Conservation (phyloP, 2,797 vertebrate genomes). For the Lepilemur septentrionalis region DNA sequence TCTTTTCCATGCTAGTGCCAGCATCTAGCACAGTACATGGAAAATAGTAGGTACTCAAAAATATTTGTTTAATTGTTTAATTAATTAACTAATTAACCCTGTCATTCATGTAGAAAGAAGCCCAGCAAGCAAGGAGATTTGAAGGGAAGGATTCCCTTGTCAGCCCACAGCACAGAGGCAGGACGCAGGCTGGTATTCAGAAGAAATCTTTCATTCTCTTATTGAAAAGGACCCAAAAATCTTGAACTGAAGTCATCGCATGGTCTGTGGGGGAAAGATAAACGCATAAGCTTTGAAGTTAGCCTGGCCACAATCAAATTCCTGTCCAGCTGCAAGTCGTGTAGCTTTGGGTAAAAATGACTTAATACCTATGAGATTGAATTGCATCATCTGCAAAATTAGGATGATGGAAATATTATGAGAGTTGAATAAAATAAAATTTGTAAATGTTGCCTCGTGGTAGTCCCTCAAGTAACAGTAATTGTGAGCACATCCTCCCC, state of each 20-base stretch:
- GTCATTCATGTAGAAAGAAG: neutral
- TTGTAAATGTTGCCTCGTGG: neutral
- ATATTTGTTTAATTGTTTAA: conserved; percentile 26
- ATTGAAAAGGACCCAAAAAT: neutral
- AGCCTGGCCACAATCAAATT: neutral
- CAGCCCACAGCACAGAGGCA: neutral
- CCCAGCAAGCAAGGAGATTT: neutral
- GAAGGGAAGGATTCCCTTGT: neutral
- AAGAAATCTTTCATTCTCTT: neutral
- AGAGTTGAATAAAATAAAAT: neutral
- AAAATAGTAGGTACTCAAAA: neutral
- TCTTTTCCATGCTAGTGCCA: neutral
- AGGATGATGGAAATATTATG: neutral
- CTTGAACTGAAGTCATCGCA: neutral
- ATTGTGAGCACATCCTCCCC: neutral
- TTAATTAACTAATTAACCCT: conserved; percentile 17
- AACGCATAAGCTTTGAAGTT: conserved; percentile 21
- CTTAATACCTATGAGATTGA: neutral
- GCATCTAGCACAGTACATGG: neutral
- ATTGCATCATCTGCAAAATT: neutral
- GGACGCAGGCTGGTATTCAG: neutral
- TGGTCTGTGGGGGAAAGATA: neutral
- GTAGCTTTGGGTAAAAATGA: conserved; percentile 4
- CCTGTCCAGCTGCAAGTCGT: neutral
- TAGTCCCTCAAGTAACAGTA: neutral